phyloP scores from a whole-genome alignment of 2,888 invertebrate species.

The Cosmia trapezina region DNA sequence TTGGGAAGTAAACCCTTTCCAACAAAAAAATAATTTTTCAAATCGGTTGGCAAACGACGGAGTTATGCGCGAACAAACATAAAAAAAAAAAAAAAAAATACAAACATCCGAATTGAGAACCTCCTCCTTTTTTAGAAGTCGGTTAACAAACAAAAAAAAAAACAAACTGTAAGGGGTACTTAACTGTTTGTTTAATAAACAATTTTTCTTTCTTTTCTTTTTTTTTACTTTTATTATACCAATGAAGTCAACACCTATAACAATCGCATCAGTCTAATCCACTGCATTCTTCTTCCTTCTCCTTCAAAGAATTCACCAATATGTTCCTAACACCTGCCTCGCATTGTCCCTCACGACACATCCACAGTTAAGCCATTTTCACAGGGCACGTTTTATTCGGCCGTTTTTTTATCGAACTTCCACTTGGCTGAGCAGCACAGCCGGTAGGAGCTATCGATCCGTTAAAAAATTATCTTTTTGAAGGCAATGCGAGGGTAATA shows the following conservation, averaged over 20 bases:
- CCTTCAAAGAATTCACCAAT: not conserved
- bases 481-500: constrained; percentile 17
- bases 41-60: no score
- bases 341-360: constrained; percentile 10
- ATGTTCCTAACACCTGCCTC: not conserved
- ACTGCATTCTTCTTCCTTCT: not conserved
- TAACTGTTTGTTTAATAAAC: no score
- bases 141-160: no score
- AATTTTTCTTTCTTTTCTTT: no score
- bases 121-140: no score
- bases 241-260: not conserved
- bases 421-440: constrained; percentile 70
- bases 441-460: constrained; percentile 64
- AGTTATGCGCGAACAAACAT: no score
- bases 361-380: constrained; percentile 16
- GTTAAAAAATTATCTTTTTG: constrained; percentile 44
- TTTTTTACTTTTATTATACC: not conserved
- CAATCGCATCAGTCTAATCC: not conserved
- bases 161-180: no score
- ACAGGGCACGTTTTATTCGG: constrained; percentile 52
- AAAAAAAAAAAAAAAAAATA: no score
- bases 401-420: constrained; percentile 80
- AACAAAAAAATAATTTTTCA: no score
- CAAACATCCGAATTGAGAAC: no score
- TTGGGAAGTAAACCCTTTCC: no score